Percentiles rank a stretch among this genome's conserved stretches.
Conservation (phyloP, 2,888 invertebrate genomes). For the Melinopterus prodromus region DNA sequence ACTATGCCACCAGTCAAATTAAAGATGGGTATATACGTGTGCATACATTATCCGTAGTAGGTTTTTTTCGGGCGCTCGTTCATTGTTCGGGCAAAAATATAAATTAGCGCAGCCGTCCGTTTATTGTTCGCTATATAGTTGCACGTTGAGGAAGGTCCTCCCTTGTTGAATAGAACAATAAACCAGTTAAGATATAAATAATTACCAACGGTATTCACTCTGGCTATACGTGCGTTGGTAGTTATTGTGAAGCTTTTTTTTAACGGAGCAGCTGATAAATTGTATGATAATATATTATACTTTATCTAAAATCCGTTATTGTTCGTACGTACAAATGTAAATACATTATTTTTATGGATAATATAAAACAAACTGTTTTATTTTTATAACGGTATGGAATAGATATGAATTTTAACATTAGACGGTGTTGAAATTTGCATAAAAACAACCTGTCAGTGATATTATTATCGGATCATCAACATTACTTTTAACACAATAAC, state of each 20-base stretch:
- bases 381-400: too few species aligned
- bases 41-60: conserved; percentile 36
- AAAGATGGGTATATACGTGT: conserved; percentile 40
- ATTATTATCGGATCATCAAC: too few species aligned
- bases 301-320: neutral
- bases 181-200: conserved; percentile 17
- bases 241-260: conserved; percentile 8
- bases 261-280: neutral
- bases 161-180: conserved; percentile 35
- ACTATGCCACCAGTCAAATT: conserved; percentile 42
- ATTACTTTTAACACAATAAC: too few species aligned
- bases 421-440: too few species aligned
- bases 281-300: neutral
- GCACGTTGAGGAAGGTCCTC: conserved; percentile 20
- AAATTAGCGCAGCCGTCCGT: conserved; percentile 38
- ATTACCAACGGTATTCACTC: conserved; percentile 8
- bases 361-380: too few species aligned
- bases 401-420: too few species aligned
- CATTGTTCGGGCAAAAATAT: conserved; percentile 37
- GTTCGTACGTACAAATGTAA: neutral
- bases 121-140: conserved; percentile 19
- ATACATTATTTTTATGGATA: too few species aligned
- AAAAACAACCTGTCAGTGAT: too few species aligned
- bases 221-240: neutral
- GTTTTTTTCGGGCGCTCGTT: conserved; percentile 27